phyloP scores from a whole-genome alignment of 2,888 invertebrate genomes.

The Leucophenga maculata region DNA sequence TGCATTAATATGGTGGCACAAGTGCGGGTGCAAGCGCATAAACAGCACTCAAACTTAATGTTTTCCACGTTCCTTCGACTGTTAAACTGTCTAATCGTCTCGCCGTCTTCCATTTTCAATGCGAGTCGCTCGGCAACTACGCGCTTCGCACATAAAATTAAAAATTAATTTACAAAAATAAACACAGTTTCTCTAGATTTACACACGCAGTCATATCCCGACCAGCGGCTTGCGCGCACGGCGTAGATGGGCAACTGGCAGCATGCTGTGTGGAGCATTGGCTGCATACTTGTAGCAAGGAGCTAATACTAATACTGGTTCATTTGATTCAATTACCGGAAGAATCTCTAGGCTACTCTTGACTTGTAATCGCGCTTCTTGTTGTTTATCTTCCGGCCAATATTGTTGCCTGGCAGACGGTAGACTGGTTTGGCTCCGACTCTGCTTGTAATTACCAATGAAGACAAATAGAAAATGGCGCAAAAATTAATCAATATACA shows the following conservation, averaged over 20 bases:
- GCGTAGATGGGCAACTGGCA: background rate
- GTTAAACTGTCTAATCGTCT: background rate
- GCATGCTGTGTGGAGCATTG: background rate
- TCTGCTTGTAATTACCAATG: constrained; percentile 64
- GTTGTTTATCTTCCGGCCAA: constrained; percentile 33
- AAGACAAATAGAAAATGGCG: constrained; percentile 69
- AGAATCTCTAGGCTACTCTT: constrained; percentile 39
- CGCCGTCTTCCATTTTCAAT: background rate
- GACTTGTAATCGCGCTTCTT: constrained; percentile 23
- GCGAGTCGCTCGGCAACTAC: no score
- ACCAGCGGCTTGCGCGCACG: constrained; percentile 1
- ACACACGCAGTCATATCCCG: background rate
- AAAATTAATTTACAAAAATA: constrained; percentile 64
- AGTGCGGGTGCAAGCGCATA: background rate
- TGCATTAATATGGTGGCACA: background rate
- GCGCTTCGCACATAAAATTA: constrained; percentile 58
- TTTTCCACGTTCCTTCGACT: background rate
- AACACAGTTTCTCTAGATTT: constrained; percentile 51
- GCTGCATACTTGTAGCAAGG: constrained; percentile 40
- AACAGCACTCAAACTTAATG: background rate
- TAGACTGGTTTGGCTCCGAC: constrained; percentile 15
- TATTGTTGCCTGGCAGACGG: background rate
- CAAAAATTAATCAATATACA: constrained; percentile 64
- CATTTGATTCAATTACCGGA: constrained; percentile 65
- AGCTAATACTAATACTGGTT: constrained; percentile 65